Percentiles rank a stretch among this genome's conserved stretches.
phyloP scores from a whole-genome alignment of 2,797 vertebrate genomes.

The Myiotriccus ornatus region DNA sequence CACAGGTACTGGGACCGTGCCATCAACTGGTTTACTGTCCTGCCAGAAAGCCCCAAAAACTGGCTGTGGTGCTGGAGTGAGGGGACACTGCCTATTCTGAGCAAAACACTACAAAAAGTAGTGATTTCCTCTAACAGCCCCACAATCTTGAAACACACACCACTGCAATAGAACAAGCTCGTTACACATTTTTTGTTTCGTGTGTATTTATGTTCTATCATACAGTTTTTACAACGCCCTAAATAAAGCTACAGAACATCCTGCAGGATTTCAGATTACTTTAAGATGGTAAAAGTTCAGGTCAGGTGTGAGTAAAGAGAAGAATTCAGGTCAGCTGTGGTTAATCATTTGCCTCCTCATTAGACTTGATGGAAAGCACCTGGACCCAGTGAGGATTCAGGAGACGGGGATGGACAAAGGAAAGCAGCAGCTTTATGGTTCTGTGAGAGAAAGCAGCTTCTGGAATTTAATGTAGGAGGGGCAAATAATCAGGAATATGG shows the following conservation, averaged over 20 bases:
- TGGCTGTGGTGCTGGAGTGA: neutral
- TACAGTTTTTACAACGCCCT: neutral
- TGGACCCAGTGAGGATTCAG: neutral
- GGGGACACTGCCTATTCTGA: neutral
- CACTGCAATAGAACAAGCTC: neutral
- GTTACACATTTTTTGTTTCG: neutral
- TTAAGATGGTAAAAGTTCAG: neutral
- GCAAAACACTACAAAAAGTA: neutral
- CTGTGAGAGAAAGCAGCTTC: rapidly evolving
- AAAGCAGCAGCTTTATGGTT: neutral
- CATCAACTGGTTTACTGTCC: neutral
- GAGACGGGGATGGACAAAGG: neutral
- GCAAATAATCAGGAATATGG: rapidly evolving
- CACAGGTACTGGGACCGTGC: rapidly evolving
- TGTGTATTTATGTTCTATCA: neutral
- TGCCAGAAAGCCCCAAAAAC: neutral
- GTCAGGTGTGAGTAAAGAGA: neutral
- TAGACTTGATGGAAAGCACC: neutral
- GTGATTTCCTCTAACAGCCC: neutral
- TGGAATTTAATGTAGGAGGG: neutral
- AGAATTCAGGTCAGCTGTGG: neutral
- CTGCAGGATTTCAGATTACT: neutral
- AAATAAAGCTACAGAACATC: neutral
- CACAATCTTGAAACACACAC: no score
- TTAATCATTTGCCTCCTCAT: neutral